phyloP scores from a whole-genome alignment of 2,797 vertebrate genomes.

The Karalla daura region DNA sequence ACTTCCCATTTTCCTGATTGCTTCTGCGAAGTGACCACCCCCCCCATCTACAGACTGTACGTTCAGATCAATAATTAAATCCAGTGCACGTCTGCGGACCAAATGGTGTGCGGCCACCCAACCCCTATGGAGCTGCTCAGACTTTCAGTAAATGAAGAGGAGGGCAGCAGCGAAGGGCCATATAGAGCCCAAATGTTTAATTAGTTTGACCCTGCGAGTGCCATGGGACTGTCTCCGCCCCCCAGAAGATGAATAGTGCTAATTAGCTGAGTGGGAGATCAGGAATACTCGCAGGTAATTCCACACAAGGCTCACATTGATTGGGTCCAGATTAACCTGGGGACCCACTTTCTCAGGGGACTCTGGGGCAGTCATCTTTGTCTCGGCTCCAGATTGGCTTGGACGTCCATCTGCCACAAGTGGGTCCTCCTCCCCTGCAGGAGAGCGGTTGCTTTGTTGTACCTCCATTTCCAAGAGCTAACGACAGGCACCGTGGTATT shows the following conservation, averaged over 20 bases:
- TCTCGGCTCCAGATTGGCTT: conserved; percentile 41
- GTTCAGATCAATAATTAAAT: conserved; percentile 72
- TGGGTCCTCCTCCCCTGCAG: neutral
- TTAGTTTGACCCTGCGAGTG: conserved; percentile 57
- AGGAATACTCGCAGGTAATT: conserved; percentile 68
- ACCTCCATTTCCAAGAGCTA: neutral
- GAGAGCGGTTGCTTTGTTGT: conserved; percentile 17
- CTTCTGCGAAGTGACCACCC: conserved; percentile 36
- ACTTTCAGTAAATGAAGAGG: conserved; percentile 50
- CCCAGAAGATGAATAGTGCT: conserved; percentile 63
- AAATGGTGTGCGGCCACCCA: conserved; percentile 10
- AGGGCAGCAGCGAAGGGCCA: conserved; percentile 13
- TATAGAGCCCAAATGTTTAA: conserved; percentile 58
- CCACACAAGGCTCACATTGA: conserved; percentile 60
- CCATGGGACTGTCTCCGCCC: conserved; percentile 43
- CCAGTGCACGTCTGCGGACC: neutral
- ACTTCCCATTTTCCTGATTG: conserved; percentile 64
- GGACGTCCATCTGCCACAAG: conserved; percentile 26
- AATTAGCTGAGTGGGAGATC: conserved; percentile 76
- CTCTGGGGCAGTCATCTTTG: conserved; percentile 12
- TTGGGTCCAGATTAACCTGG: conserved; percentile 62
- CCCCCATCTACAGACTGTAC: conserved; percentile 43
- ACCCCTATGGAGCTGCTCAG: neutral
- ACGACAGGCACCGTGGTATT: neutral
- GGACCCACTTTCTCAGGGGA: conserved; percentile 41